Base-by-base conservation (phyloP, 2,113 vertebrate species). In the Meleagris gallopavo region DNA sequence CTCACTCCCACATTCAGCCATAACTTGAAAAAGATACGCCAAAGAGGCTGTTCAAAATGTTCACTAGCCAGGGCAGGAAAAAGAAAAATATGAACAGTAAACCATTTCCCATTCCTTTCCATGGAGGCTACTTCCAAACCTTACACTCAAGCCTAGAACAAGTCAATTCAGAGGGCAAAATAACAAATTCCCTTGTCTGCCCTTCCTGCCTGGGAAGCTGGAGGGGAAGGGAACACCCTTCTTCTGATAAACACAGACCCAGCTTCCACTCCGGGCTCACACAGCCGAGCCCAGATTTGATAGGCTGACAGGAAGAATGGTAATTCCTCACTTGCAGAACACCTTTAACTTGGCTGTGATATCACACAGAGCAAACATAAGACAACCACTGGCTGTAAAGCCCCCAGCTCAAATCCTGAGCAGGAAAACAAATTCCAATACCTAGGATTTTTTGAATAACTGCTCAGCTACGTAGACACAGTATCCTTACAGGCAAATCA, bases 201-300 rank as follows among this genome's bases (percentile, higher is more conserved):
- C 62, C 43, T 91, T 95, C 74, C 87, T 90, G 87, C 54, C 66
- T 4, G 27, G 8, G 57, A 43, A 95, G 65, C 61, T 77, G 69
- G 45, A 83, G 90, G 70, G 83, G 84, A 93, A 81, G 67, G 54
- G 38, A 90, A 81, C 88, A 88, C 41, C 55, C 70, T 90, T 75
- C 41, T 88, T 10, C 36, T 69, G 80, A 77, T 69, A 92, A 64
- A 57, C 60, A 83, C 86, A 81, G 73, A 11, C 21, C n/a, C 46
- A 81, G 58, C 88, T 90, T 67, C 48, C 79, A 36, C 13, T 67
- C 64, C 24, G 40, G 64, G 45, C 78, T 52, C 55, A 45, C 11
- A 55, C 13, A 54, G 45, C 83, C 54, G 30, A 75, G 43, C 57
- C 19, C 15, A 13, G 24, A 66, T 22, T 9, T 5, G 38, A 46